Base-by-base conservation (phyloP, 2,888 invertebrate genomes). In the Fabriciana adippe region DNA sequence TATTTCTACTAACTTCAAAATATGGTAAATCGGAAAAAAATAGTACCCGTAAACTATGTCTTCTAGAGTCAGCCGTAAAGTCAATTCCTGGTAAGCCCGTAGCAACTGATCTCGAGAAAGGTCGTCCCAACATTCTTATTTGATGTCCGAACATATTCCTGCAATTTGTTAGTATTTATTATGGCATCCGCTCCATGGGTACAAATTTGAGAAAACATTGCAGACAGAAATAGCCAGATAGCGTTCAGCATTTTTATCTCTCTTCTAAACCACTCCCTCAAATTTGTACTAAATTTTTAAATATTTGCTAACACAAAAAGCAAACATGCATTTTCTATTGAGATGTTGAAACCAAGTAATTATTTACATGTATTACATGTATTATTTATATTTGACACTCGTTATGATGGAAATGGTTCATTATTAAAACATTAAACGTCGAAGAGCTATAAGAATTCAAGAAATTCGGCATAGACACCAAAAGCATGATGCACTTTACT, bases 61-160 rank as follows among this genome's bases (percentile, higher is more conserved):
- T 88, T 74, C 94, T 89, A 16, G 93, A 92, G 74, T 94, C 94
- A 50, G 87, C 89, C 73, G 82, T 93, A 54, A 92, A 84, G 79
- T 90, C 91, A 63, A 93, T 93, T 60, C 93, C 93, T 16, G 93
- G 92, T 72, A 94, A 86, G 35, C 94, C 93, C 71, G 94, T 94
- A 41, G 94, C 94, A 67, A 94, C 94, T 55, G 94, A 94, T 78
- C 94, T 93, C 70, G 94, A 94, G 82, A 94, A 95, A 61, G 94
- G 94, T 78, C 95, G 89, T 75, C 95, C 95, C 83, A 95, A 89
- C 87, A 94, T 94, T 74, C 94, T 93, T 81, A 94, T 94, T 83
- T 94, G 94, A 73, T 94, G 93, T 71, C 94, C 93, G 80, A 94
- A 94, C 89, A 94, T 94, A 79, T 94, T 93, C 83, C 94, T 94